These are phyloP conservation scores for Diorhabda carinulata DNA, from an alignment of 1,140 invertebrate species.

Conservation along the genomic window DNA sequence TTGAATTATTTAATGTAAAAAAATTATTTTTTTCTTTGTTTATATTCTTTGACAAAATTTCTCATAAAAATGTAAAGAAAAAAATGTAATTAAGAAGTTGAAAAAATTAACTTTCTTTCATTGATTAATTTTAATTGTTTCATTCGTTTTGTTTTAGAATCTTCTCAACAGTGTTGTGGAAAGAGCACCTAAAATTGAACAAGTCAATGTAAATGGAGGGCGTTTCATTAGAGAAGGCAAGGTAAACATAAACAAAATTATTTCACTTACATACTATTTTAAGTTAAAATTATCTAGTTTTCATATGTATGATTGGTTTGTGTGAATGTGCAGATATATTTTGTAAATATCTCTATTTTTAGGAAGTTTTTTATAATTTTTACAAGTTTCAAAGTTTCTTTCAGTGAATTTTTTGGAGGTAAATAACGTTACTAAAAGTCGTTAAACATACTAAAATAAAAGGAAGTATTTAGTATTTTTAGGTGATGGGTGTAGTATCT, in stretches of 20 bases:
- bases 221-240: constrained; percentile 95
- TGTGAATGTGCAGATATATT: constrained; percentile 20
- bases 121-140: no score
- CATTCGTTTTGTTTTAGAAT: constrained; percentile 59
- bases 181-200: constrained; percentile 87
- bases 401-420: neutral
- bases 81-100: no score
- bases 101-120: no score
- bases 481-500: neutral
- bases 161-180: constrained; percentile 87
- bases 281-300: constrained; percentile 17
- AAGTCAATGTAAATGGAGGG: constrained; percentile 91
- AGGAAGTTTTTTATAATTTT: constrained; percentile 1
- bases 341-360: constrained; percentile 13
- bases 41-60: no score
- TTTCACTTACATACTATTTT: neutral
- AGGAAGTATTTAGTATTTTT: neutral
- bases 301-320: constrained; percentile 18
- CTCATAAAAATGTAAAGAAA: no score
- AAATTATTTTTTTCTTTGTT: no score
- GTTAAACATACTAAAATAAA: constrained; percentile 4
- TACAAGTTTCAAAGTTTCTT: neutral
- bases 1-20: no score
- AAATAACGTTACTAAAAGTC: neutral
- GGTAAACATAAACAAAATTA: constrained; percentile 59